Evolutionary conservation across 2,113 vertebrate species (phyloP), one percentile per base, ranked within the genome.

Genomic region (Cinclus mexicanus): DNA sequence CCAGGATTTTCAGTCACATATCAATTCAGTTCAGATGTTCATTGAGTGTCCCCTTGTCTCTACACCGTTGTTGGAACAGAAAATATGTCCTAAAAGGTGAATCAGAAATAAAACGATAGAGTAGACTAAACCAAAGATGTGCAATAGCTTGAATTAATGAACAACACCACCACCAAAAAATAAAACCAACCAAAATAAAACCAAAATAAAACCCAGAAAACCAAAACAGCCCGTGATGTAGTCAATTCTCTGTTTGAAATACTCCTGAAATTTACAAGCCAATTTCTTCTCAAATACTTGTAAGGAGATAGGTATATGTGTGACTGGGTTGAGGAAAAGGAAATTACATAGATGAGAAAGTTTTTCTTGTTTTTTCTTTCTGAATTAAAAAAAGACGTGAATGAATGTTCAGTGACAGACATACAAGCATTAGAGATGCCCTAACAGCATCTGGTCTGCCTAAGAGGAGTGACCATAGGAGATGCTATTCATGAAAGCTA

Each of bases 11-110:
- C 69, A 87, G 70, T 57, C 80, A 79, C 46, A 46, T 47, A 86
- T 83, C 57, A 89, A 2, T 82, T 78, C 47, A 68, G 15, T 88
- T 95, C 89, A 82, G 61, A 70, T 68, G 47, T 71, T 88, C 94
- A 67, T 57, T 68, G 22, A 57, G 17, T 55, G 90, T 19, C 5
- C 12, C 7, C 23, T 92, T 68, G 57, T 44, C 42, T 77, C 39
- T 46, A 70, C 1, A 11, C 10, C 52, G 61, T 59, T 90, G 63
- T 18, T 96, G 26, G 50, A 91, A 84, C 11, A 85, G 57, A 89
- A 94, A 92, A 89, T 77, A 64, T 39, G 44, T 50, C n/a, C 50
- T 76, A 64, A 85, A 94, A 87, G n/a, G 84, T 42, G 37, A 89
- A 90, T 31, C 20, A 77, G 35, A 67, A 81, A 72, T 68, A 82